These are phyloP conservation scores for Belonocnema kinseyi DNA, from an alignment of 1,140 invertebrate species.

Conservation along the genomic window DNA sequence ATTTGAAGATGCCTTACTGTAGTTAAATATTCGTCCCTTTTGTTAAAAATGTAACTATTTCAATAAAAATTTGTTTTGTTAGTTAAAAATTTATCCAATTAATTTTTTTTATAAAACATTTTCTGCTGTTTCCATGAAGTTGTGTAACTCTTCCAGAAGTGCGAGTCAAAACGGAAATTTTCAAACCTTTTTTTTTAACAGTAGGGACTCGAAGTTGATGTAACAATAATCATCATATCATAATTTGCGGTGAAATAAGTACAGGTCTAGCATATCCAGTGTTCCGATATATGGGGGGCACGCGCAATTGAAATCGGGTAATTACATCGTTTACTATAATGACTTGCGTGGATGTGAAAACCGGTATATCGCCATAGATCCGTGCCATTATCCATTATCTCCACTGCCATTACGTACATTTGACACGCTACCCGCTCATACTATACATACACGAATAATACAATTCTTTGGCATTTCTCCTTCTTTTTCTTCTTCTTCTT, in stretches of 20 bases:
- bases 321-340: conserved; percentile 54
- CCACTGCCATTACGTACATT: conserved; percentile 61
- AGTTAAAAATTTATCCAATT: too few species aligned
- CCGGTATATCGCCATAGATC: conserved; percentile 57
- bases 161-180: too few species aligned
- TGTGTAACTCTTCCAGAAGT: too few species aligned
- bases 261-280: neutral
- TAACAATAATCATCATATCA: conserved; percentile 4
- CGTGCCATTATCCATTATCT: conserved; percentile 62
- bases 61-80: too few species aligned
- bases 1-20: too few species aligned
- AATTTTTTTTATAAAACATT: too few species aligned
- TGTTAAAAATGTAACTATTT: too few species aligned
- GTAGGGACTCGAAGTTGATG: neutral
- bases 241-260: conserved; percentile 25
- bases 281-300: conserved; percentile 25
- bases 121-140: too few species aligned
- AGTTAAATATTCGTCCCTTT: too few species aligned
- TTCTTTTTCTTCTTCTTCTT: conserved; percentile 35
- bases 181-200: too few species aligned
- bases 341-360: conserved; percentile 55
- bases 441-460: conserved; percentile 48
- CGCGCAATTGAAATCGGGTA: conserved; percentile 53
- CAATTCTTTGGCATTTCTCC: conserved; percentile 45
- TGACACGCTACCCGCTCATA: conserved; percentile 61